These are phyloP conservation scores for Galleria mellonella DNA, from an alignment of 1,140 invertebrate genomes.

Conservation along the genomic window DNA sequence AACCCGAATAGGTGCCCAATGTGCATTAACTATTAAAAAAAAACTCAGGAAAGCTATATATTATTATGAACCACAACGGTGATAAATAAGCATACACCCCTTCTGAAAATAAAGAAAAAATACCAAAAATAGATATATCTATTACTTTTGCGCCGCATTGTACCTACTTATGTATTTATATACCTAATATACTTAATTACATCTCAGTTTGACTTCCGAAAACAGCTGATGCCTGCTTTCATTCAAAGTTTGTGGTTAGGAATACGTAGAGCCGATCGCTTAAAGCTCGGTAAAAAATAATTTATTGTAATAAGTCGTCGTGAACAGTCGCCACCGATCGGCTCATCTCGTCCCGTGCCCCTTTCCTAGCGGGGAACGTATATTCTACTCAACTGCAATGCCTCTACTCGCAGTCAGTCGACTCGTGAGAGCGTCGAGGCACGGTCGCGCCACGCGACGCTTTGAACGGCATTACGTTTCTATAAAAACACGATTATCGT, in stretches of 20 bases:
- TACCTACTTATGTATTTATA: too few species aligned
- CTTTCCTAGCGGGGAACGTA: constrained; percentile 37
- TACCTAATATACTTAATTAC: too few species aligned
- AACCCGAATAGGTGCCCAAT: too few species aligned
- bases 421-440: constrained; percentile 55
- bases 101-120: too few species aligned
- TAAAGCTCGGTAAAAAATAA: constrained; percentile 66
- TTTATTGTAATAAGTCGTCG: constrained; percentile 72
- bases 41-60: too few species aligned
- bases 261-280: constrained; percentile 49
- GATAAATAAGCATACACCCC: too few species aligned
- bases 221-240: constrained; percentile 38
- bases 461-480: constrained; percentile 43
- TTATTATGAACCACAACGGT: too few species aligned
- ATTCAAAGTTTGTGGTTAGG: constrained; percentile 45
- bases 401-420: constrained; percentile 60
- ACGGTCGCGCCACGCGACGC: constrained; percentile 62
- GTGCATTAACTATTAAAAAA: too few species aligned
- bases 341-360: constrained; percentile 44
- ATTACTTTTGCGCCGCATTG: too few species aligned
- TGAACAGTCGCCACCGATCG: constrained; percentile 66
- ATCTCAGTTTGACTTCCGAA: constrained; percentile 6
- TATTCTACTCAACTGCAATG: constrained; percentile 66
- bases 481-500: constrained; percentile 59
- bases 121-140: too few species aligned